Evolutionary conservation across 2,113 vertebrate genomes (phyloP).

Genomic region (Chelonoidis abingdonii): DNA sequence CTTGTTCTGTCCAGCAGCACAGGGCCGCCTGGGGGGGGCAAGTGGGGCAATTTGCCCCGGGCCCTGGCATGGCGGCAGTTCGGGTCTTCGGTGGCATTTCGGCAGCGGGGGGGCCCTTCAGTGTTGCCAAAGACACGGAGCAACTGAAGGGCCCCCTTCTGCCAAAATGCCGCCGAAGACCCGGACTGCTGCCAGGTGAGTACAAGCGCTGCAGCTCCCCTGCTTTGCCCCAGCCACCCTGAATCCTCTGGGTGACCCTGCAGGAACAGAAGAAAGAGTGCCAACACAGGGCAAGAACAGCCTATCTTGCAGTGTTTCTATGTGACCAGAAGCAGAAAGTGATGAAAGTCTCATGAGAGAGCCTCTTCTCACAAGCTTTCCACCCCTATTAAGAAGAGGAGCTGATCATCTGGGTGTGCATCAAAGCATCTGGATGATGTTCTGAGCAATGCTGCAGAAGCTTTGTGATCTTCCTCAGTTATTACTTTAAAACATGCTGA

Average conservation of each 20-base stretch:
- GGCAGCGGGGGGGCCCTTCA: too few species aligned
- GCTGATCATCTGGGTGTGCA: neutral
- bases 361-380: slow-evolving; percentile 25
- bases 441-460: neutral
- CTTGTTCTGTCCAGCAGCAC: neutral
- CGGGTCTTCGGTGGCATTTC: too few species aligned
- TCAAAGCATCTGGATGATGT: neutral
- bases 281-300: slow-evolving; percentile 1
- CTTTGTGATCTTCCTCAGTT: neutral
- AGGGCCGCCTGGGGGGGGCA: too few species aligned
- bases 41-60: too few species aligned
- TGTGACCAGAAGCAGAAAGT: neutral
- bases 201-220: too few species aligned
- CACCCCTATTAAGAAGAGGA: neutral
- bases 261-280: neutral
- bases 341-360: slow-evolving; percentile 21
- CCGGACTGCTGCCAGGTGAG: too few species aligned
- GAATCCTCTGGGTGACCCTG: too few species aligned
- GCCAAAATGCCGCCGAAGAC: too few species aligned
- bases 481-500: neutral
- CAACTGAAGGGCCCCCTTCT: too few species aligned
- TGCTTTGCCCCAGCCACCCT: too few species aligned
- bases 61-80: too few species aligned
- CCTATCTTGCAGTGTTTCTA: neutral
- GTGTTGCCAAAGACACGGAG: too few species aligned